Evolutionary conservation across 2,888 invertebrate species (phyloP).

Genomic region (Cyrtodaria siliqua): DNA sequence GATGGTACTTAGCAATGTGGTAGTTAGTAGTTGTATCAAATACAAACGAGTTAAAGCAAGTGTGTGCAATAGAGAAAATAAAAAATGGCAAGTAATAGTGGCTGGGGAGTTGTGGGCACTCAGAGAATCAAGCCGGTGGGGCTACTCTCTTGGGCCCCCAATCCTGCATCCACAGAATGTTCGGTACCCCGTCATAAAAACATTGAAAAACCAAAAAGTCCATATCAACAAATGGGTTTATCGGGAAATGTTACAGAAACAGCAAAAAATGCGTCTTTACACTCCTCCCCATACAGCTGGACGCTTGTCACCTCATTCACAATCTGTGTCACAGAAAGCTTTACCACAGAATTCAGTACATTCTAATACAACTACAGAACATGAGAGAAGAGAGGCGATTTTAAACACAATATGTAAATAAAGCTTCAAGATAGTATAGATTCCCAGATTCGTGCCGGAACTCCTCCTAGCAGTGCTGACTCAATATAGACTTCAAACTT

Average conservation of each 20-base stretch:
- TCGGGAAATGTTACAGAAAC: conserved; percentile 65
- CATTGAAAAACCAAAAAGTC: conserved; percentile 48
- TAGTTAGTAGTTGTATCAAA: conserved; percentile 19
- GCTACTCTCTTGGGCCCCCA: conserved; percentile 33
- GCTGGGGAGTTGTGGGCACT: conserved; percentile 13
- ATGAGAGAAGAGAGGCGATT: neutral
- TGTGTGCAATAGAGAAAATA: conserved; percentile 62
- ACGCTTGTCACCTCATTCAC: neutral
- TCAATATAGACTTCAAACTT: neutral
- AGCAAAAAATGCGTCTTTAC: conserved; percentile 46
- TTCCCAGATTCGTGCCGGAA: neutral
- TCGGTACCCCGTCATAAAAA: conserved; percentile 37
- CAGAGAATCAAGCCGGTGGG: neutral
- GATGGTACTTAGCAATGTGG: neutral
- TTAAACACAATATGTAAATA: conserved; percentile 4
- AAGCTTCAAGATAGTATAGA: conserved; percentile 5
- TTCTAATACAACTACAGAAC: neutral
- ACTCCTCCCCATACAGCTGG: neutral
- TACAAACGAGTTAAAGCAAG: conserved; percentile 10
- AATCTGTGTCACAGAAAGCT: conserved; percentile 2
- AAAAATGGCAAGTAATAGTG: too few relatives aligned
- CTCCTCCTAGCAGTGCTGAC: conserved; percentile 4
- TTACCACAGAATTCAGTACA: conserved; percentile 1
- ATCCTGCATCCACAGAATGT: conserved; percentile 48
- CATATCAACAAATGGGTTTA: conserved; percentile 57